Conservation (phyloP, 1,140 invertebrate species). For the Heliconius nattereri region DNA sequence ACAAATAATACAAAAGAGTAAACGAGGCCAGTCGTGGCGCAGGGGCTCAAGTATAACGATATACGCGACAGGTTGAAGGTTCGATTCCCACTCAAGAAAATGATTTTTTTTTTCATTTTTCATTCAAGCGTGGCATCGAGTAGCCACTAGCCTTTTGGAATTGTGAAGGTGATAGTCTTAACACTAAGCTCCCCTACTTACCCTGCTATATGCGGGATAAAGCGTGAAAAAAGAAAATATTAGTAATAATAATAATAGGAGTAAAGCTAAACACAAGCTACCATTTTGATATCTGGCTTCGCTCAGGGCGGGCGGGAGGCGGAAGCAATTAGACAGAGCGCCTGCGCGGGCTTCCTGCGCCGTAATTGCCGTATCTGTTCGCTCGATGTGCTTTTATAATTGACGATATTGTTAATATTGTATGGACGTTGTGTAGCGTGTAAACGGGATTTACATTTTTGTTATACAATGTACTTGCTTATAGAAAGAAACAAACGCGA, state of each 20-base stretch:
- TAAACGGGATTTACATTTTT: slow-evolving; percentile 12
- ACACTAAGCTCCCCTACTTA: too few relatives aligned
- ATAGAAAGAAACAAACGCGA: too few relatives aligned
- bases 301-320: slow-evolving; percentile 37
- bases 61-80: too few relatives aligned
- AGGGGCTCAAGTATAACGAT: too few relatives aligned
- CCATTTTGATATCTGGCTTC: slow-evolving; percentile 14
- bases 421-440: slow-evolving; percentile 23
- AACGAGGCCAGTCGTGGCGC: too few relatives aligned
- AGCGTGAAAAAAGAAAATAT: too few relatives aligned
- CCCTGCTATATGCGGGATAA: too few relatives aligned
- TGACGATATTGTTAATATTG: slow-evolving; percentile 50
- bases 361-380: slow-evolving; percentile 57
- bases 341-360: slow-evolving; percentile 56
- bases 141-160: too few relatives aligned
- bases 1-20: background rate
- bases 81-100: too few relatives aligned
- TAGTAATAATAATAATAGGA: background rate
- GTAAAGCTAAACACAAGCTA: slow-evolving; percentile 12
- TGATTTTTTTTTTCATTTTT: too few relatives aligned
- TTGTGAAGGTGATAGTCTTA: too few relatives aligned
- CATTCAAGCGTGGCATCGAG: too few relatives aligned
- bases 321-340: slow-evolving; percentile 59
- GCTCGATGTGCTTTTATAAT: slow-evolving; percentile 52
- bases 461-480: background rate